Conservation (phyloP, 2,797 vertebrate genomes). For the Enteromius thamalakanensis region DNA sequence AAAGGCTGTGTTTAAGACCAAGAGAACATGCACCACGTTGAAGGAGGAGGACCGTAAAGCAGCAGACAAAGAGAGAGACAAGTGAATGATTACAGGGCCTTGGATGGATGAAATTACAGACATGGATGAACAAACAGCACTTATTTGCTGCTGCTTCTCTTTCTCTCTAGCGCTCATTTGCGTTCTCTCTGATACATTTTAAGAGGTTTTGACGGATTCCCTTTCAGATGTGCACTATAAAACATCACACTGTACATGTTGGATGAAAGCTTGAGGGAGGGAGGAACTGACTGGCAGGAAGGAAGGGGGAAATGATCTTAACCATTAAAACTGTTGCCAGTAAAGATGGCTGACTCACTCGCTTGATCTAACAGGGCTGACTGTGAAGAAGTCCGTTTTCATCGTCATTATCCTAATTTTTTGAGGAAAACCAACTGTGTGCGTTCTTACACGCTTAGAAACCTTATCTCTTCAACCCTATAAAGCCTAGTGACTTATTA, state of each 20-base stretch:
- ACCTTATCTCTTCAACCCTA: neutral
- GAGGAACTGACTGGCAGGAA: slow-evolving; percentile 3
- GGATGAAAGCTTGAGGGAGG: slow-evolving; percentile 22
- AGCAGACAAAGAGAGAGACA: slow-evolving; percentile 36
- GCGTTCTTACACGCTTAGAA: neutral
- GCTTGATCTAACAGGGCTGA: neutral
- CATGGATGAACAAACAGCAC: slow-evolving; percentile 35
- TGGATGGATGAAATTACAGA: slow-evolving; percentile 49
- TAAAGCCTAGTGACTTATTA: neutral
- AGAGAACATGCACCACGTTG: neutral
- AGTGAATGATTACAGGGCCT: slow-evolving; percentile 45
- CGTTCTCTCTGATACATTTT: neutral
- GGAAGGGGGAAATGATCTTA: slow-evolving; percentile 1
- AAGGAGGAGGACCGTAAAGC: slow-evolving; percentile 9
- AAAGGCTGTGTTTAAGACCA: neutral
- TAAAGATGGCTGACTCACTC: slow-evolving; percentile 30
- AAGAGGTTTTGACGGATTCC: slow-evolving; percentile 7
- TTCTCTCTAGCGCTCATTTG: neutral
- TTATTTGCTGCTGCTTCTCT: slow-evolving; percentile 21
- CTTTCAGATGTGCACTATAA: neutral
- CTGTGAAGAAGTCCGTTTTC: neutral
- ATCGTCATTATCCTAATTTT: neutral
- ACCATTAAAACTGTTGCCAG: slow-evolving; percentile 23
- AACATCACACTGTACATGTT: slow-evolving; percentile 5
- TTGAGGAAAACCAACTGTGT: neutral